phyloP scores from a whole-genome alignment of 2,113 vertebrate species.

The Cynocephalus volans region DNA sequence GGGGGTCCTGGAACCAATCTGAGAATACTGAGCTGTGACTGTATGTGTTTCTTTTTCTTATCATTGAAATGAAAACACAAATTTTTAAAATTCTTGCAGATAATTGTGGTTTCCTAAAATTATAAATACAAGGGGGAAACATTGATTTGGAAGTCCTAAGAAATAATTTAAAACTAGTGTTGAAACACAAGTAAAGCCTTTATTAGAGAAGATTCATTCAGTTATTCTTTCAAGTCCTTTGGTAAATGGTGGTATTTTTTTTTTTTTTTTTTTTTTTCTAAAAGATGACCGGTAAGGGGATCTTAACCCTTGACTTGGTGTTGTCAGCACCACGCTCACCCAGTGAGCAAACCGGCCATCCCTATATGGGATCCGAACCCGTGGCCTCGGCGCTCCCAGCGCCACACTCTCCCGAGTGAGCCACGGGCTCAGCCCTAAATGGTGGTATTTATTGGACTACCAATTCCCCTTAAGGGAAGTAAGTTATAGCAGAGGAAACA shows the following conservation, averaged over 20 bases:
- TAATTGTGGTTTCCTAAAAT: slow-evolving; percentile 42
- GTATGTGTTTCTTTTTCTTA: not conserved
- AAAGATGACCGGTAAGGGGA: no score
- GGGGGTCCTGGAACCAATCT: no score
- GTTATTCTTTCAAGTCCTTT: slow-evolving; percentile 5
- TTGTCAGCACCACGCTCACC: no score
- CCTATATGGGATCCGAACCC: no score
- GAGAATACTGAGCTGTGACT: no score
- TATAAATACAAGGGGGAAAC: slow-evolving; percentile 21
- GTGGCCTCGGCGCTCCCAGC: no score
- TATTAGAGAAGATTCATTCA: slow-evolving; percentile 17
- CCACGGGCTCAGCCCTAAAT: no score
- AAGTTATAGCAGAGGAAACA: not conserved
- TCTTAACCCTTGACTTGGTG: no score
- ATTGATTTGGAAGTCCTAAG: slow-evolving; percentile 39
- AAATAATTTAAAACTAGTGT: slow-evolving; percentile 15
- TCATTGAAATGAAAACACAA: slow-evolving; percentile 27
- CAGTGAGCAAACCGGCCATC: no score
- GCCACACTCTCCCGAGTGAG: no score
- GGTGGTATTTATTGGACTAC: slow-evolving; percentile 30
- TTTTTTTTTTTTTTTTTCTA: no score
- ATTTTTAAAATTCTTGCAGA: slow-evolving; percentile 1
- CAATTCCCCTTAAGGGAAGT: slow-evolving; percentile 27
- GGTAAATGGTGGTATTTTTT: slow-evolving; percentile 22
- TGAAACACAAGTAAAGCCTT: slow-evolving; percentile 16